Evolutionary conservation across 2,888 invertebrate species (phyloP), one percentile per base, ranked within the genome.

Genomic region (Magallana nippona): DNA sequence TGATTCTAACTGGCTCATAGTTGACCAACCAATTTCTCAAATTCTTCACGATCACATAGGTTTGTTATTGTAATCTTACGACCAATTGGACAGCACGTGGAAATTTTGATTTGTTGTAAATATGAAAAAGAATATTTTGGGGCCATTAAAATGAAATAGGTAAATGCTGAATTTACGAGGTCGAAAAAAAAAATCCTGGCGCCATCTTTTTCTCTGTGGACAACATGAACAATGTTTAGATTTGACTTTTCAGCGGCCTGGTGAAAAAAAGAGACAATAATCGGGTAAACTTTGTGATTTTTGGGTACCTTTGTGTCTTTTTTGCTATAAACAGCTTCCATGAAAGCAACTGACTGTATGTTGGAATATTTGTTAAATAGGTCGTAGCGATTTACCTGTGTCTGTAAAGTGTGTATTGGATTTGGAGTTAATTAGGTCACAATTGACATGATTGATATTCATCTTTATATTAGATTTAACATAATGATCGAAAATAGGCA

Each of bases 1-100:
- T 90, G 90, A 90, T 87, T 92, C 90, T 92, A 91, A 92, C 92
- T 92, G 92, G 92, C 88, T 92, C 91, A 83, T 88, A 84, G 86
- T 91, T 92, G 92, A 92, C 92, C 92, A 92, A 92, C 92, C 92
- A 92, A 92, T 92, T 91, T 89, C 90, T 90, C 89, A 90, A 91
- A 89, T 88, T 87, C 87, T 86, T 88, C 89, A 87, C 89, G 89
- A 90, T 91, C 89, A 88, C 83, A 86, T 84, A 90, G 90, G 91
- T 90, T 91, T 90, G 90, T 90, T 90, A 86, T 86, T 87, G 89
- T 88, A 88, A 89, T 86, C 85, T 87, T 85, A 86, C 87, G 87
- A 87, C 88, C 89, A 89, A 88, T 90, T 63, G 84, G 87, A 81
- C 83, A 86, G 81, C 88, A 88, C 85, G 89, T 89, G 90, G 86